Evolutionary conservation across 2,888 invertebrate genomes (phyloP).

Genomic region (Bellardia bayeri): DNA sequence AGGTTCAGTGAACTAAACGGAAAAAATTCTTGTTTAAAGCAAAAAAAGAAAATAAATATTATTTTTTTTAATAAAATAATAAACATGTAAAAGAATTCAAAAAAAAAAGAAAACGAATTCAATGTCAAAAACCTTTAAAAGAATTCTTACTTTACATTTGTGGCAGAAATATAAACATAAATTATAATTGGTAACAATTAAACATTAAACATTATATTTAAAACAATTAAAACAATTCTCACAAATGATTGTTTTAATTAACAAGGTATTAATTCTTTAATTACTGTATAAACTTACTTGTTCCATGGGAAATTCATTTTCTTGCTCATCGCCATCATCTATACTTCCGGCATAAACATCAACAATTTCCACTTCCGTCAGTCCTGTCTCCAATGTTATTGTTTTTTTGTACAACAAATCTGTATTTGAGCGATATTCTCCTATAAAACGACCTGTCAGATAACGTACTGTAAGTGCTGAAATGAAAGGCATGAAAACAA

Average conservation of each 20-base stretch:
- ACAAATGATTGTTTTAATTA: background rate
- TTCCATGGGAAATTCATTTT: slow-evolving; percentile 86
- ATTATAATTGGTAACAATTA: no score
- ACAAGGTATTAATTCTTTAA: background rate
- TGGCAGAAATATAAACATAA: no score
- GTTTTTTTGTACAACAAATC: slow-evolving; percentile 91
- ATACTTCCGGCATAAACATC: slow-evolving; percentile 90
- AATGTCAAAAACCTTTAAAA: slow-evolving; percentile 62
- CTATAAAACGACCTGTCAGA: slow-evolving; percentile 90
- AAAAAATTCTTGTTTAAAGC: slow-evolving; percentile 5
- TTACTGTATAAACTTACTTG: slow-evolving; percentile 84
- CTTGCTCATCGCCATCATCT: slow-evolving; percentile 75
- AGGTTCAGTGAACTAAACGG: slow-evolving; percentile 67
- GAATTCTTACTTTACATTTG: background rate
- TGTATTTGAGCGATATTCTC: slow-evolving; percentile 93
- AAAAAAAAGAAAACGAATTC: slow-evolving; percentile 23
- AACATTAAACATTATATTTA: background rate
- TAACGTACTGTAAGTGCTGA: slow-evolving; percentile 91
- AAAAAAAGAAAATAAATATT: slow-evolving; percentile 11
- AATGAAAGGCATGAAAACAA: slow-evolving; percentile 83
- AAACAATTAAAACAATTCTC: background rate
- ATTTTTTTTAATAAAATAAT: background rate
- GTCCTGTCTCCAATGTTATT: slow-evolving; percentile 87
- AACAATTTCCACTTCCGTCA: slow-evolving; percentile 91
- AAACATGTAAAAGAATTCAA: slow-evolving; percentile 7